Percentiles rank a stretch among this genome's conserved stretches.
Evolutionary conservation across 2,797 vertebrate genomes (phyloP).

Genomic region (Knipowitschia caucasica): DNA sequence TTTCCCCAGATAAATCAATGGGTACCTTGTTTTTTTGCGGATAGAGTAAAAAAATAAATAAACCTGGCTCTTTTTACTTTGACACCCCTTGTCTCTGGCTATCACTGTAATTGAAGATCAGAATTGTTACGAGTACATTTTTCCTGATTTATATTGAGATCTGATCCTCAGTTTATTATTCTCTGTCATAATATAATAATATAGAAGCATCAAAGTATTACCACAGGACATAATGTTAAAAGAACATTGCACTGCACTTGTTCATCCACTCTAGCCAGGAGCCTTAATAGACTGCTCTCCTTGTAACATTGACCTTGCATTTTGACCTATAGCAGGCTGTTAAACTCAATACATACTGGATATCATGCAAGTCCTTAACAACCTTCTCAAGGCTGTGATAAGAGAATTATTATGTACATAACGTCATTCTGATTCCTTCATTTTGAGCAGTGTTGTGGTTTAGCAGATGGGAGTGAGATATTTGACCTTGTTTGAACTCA

Average conservation of each 20-base stretch:
- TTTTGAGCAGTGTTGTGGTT: constrained; percentile 64
- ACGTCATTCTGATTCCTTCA: constrained; percentile 66
- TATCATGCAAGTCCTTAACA: constrained; percentile 72
- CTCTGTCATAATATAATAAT: too few relatives aligned
- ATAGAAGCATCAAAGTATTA: too few relatives aligned
- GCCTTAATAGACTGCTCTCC: constrained; percentile 41
- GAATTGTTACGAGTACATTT: too few relatives aligned
- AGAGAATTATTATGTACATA: constrained; percentile 72
- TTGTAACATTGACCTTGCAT: constrained; percentile 68
- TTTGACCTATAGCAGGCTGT: constrained; percentile 69
- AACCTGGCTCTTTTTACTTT: too few relatives aligned
- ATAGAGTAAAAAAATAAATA: too few relatives aligned
- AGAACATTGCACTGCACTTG: constrained; percentile 13
- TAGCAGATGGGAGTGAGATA: constrained; percentile 72
- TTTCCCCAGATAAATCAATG: too few relatives aligned
- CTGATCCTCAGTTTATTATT: too few relatives aligned
- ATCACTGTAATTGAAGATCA: too few relatives aligned
- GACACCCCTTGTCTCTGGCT: too few relatives aligned
- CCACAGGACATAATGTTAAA: neutral
- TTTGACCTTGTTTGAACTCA: constrained; percentile 77
- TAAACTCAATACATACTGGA: constrained; percentile 69
- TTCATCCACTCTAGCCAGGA: constrained; percentile 23
- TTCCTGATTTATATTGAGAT: too few relatives aligned
- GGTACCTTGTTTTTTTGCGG: too few relatives aligned
- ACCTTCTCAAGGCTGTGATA: constrained; percentile 66